These are phyloP conservation scores for Saturnia pavonia DNA, from an alignment of 2,888 invertebrate species.

Conservation along the genomic window DNA sequence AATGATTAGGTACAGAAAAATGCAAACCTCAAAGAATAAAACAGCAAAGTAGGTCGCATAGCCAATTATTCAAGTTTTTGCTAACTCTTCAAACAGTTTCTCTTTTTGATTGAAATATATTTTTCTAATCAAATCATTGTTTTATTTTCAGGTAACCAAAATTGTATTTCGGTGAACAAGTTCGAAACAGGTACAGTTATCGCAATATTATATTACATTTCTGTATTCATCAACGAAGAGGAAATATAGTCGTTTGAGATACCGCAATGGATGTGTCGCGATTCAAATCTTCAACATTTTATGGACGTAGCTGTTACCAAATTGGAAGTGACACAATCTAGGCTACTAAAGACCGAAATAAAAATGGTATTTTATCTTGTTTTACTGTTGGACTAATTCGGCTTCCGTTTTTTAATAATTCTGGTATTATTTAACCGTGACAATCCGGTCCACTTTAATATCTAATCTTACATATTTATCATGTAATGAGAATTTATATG, in stretches of 20 bases:
- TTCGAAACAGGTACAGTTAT: not conserved
- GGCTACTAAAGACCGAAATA: constrained; percentile 6
- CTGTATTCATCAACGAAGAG: not conserved
- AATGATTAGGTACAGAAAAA: not conserved
- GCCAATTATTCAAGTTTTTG: not conserved
- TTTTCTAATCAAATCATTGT: constrained; percentile 6
- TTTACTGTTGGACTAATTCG: constrained; percentile 6
- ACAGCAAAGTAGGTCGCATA: not conserved
- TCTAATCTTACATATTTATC: not conserved
- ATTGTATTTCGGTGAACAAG: not conserved
- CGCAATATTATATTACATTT: not conserved
- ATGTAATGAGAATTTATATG: not conserved
- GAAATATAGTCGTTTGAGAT: not conserved
- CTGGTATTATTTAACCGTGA: not conserved
- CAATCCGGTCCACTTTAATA: not conserved
- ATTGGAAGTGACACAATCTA: constrained; percentile 5
- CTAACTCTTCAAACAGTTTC: not conserved
- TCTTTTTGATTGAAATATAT: constrained; percentile 1
- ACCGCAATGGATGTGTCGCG: not conserved
- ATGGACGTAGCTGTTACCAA: not conserved
- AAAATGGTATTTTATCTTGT: not conserved
- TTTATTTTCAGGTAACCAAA: constrained; percentile 21
- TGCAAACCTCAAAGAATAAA: not conserved
- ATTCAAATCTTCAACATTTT: not conserved
- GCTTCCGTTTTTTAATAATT: not conserved